phyloP scores from a whole-genome alignment of 2,797 vertebrate genomes.

The Peromyscus nudipes region DNA sequence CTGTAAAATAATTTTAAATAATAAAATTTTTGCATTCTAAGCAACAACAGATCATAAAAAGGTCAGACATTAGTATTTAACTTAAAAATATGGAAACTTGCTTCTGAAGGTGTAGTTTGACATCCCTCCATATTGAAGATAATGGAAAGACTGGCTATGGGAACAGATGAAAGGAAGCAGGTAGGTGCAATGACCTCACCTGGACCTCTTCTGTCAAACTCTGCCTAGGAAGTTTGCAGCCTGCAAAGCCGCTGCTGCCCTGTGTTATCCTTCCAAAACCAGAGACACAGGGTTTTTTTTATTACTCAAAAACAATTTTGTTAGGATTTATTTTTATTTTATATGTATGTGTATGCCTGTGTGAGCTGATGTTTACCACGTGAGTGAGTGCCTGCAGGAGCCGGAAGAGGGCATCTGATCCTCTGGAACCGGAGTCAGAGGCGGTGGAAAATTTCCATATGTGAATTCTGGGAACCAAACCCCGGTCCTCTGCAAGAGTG shows the following conservation, averaged over 20 bases:
- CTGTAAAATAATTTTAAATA: constrained; percentile 33
- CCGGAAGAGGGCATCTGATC: not conserved
- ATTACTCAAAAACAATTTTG: not conserved
- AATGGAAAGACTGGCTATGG: not conserved
- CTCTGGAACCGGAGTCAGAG: not conserved
- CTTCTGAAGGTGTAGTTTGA: not conserved
- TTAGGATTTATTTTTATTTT: not conserved
- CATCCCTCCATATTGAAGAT: not conserved
- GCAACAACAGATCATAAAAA: constrained; percentile 24
- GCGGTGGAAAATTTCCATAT: not conserved
- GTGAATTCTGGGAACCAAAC: not conserved
- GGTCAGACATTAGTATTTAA: not conserved
- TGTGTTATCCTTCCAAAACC: not conserved
- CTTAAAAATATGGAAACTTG: not conserved
- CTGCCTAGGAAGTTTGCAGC: not conserved
- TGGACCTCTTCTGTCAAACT: not conserved
- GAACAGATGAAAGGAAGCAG: not conserved
- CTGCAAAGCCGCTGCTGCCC: not conserved
- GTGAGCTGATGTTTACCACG: not conserved
- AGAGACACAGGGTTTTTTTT: not conserved
- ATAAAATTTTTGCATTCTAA: constrained; percentile 21
- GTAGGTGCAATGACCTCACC: no score
- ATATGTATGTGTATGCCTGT: not conserved
- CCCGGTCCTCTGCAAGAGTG: not conserved
- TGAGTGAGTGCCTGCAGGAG: not conserved